A percentile compares a stretch with the other conserved stretches of the same genome.
These are phyloP conservation scores for Apteryx owenii DNA, from an alignment of 2,113 vertebrate species.

Conservation along the genomic window DNA sequence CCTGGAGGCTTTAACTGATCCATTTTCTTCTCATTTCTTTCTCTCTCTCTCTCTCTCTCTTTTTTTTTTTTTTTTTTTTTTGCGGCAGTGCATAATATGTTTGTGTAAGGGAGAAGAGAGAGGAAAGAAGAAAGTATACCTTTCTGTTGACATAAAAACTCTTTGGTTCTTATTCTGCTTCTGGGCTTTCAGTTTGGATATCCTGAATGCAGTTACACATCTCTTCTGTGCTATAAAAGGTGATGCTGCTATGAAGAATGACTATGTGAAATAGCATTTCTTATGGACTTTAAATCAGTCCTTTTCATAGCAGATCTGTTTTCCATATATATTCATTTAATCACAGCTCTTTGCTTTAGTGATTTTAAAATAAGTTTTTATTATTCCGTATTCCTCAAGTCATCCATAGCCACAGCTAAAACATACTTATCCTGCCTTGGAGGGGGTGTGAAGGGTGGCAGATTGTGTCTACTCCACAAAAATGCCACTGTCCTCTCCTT, in stretches of 20 bases:
- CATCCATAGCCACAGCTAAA: background rate
- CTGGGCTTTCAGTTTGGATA: background rate
- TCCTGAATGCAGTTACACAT: background rate
- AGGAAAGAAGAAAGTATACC: background rate
- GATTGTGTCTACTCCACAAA: background rate
- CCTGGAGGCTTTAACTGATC: slow-evolving; percentile 66
- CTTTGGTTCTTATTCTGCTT: slow-evolving; percentile 14
- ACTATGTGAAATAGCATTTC: background rate
- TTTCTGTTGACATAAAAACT: slow-evolving; percentile 32
- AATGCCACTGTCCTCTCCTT: background rate
- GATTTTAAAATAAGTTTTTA: background rate
- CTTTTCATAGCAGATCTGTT: background rate
- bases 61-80: background rate
- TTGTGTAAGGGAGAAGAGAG: slow-evolving; percentile 41
- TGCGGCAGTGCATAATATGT: background rate
- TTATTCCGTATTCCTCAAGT: background rate
- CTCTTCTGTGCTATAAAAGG: background rate
- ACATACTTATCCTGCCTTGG: background rate
- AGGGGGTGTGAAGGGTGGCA: background rate
- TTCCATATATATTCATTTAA: background rate
- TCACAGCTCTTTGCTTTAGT: background rate
- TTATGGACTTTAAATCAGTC: background rate
- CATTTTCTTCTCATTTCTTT: slow-evolving; percentile 61
- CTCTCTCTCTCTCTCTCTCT: background rate
- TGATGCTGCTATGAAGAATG: background rate